phyloP scores from a whole-genome alignment of 2,888 invertebrate species.

The Xestia ashworthii region DNA sequence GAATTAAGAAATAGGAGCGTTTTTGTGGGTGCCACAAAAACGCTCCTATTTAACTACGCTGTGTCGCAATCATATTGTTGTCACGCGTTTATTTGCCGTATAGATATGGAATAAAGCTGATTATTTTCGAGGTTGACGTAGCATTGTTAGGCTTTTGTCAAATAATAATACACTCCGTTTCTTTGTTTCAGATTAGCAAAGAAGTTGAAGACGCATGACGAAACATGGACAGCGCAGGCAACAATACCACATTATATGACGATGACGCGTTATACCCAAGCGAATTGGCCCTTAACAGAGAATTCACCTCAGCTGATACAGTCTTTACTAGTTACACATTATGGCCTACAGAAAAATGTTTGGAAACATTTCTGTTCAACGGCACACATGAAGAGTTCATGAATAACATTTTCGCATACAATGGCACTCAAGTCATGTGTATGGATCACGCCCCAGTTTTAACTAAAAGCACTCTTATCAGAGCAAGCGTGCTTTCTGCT shows the following conservation, averaged over 20 bases:
- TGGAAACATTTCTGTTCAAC: constrained; percentile 77
- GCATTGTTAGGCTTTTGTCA: background rate
- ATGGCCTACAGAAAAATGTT: constrained; percentile 84
- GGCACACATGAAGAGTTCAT: constrained; percentile 74
- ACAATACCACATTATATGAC: constrained; percentile 88
- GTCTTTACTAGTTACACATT: constrained; percentile 66
- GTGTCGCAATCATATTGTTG: background rate
- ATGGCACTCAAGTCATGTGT: constrained; percentile 83
- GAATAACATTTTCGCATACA: constrained; percentile 75
- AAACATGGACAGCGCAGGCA: constrained; percentile 87
- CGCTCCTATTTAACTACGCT: too few relatives aligned
- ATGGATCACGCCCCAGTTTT: constrained; percentile 93
- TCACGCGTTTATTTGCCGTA: background rate
- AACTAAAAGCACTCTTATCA: constrained; percentile 91
- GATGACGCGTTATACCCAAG: constrained; percentile 72
- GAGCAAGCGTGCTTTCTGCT: constrained; percentile 92
- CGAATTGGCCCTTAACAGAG: constrained; percentile 74
- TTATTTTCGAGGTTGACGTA: background rate
- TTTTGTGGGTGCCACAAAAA: too few relatives aligned
- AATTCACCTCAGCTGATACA: constrained; percentile 72
- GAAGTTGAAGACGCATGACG: constrained; percentile 80
- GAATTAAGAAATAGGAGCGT: background rate
- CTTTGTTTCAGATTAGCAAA: constrained; percentile 80
- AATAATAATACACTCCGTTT: constrained; percentile 21
- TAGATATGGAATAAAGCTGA: background rate